Evolutionary conservation across 2,113 vertebrate species (phyloP).

Genomic region (Malurus elegans): DNA sequence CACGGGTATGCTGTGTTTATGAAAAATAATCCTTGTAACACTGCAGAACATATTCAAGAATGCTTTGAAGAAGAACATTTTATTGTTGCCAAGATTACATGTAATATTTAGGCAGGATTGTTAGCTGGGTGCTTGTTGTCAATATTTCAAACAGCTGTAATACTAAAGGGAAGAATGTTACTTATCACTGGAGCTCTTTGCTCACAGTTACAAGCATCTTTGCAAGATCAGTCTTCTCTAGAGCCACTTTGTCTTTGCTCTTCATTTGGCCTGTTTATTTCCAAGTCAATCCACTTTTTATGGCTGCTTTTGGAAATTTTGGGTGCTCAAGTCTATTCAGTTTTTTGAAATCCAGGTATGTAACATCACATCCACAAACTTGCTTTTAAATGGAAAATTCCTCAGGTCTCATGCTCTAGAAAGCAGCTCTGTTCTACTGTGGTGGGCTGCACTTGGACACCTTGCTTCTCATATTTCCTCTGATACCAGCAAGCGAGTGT

Average conservation of each 20-base stretch:
- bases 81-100: background rate
- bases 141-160: background rate
- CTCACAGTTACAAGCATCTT: background rate
- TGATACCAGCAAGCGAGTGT: background rate
- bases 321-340: background rate
- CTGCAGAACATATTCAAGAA: background rate
- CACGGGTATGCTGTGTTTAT: background rate
- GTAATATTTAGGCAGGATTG: background rate
- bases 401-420: background rate
- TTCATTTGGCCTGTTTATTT: background rate
- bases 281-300: background rate
- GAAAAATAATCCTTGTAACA: background rate
- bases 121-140: background rate
- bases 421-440: background rate
- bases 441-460: background rate
- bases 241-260: background rate
- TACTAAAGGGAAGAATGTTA: background rate
- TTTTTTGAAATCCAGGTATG: background rate
- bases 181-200: background rate
- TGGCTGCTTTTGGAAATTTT: background rate
- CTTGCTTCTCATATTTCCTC: background rate
- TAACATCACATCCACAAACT: background rate
- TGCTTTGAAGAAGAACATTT: background rate
- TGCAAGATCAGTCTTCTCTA: background rate
- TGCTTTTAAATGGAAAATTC: background rate